Base-by-base conservation (phyloP, 2,888 invertebrate species). In the Sesamia inferens region DNA sequence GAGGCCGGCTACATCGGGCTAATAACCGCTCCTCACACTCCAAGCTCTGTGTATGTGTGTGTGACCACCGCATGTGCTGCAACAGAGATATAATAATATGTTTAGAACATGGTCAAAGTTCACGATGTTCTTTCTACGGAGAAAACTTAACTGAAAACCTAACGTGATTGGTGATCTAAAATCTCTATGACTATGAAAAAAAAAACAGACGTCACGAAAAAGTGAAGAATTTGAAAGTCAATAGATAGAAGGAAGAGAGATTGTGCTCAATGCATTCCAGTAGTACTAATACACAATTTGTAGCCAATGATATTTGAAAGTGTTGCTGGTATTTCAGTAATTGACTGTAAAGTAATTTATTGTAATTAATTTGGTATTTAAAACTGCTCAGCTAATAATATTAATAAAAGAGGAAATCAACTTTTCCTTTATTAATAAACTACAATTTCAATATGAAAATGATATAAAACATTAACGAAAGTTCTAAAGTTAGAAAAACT, bases 1-100 rank as follows among this genome's bases (percentile, higher is more conserved):
- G 97, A 80, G 98, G 98, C 82, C 98, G 97, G 84, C 96, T 92
- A 87, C 97, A 96, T 76, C 96, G 96, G 68, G 97, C 95, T 88
- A 97, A 95, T 63, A 96, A 87, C 69, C 94, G 96, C 92, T 97
- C 97, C 90, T 96, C 97, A 89, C 96, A 97, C 94, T 97, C 97
- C 88, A 97, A 94, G 89, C 97, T 97, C 83, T 97, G 97, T 71
- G 97, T 97, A 91, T 97, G 97, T 87, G 97, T 97, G 92, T 97
- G 97, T 77, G 97, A 97, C 97, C 97, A 97, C 92, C 97, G 97
- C 96, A 97, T 97, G 92, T 97, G 97, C 97, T 98, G 96, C 0
- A 91, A 90, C 58, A 74, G 76, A 79, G 69, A 74, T 4, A 54
- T 6, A 7, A 39, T 39, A 54, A 58, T 5, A 65, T 5, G 14